Evolutionary conservation across 2,888 invertebrate genomes (phyloP).

Genomic region (Bombyx huttoni): DNA sequence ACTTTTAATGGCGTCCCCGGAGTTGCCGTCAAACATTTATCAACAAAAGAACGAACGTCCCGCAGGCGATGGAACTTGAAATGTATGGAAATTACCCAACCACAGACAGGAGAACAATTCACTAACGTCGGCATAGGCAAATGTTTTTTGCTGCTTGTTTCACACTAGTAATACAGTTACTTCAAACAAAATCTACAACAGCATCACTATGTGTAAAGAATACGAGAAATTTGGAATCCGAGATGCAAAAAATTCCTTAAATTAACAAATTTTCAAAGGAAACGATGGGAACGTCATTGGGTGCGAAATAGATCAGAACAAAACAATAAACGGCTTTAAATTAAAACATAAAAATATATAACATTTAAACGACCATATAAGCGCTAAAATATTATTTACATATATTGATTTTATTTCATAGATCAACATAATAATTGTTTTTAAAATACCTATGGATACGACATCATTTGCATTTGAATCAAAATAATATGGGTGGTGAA

Average conservation of each 20-base stretch:
- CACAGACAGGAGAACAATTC: conserved; percentile 71
- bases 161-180: conserved; percentile 22
- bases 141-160: conserved; percentile 70
- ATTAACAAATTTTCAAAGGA: conserved; percentile 32
- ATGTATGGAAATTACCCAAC: conserved; percentile 73
- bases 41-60: conserved; percentile 73
- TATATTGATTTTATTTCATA: too few species aligned
- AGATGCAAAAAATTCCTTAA: conserved; percentile 16
- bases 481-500: conserved; percentile 64
- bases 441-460: conserved; percentile 59
- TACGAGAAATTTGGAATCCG: neutral
- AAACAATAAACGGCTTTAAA: conserved; percentile 51
- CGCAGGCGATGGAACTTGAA: conserved; percentile 73
- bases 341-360: conserved; percentile 30
- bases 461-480: conserved; percentile 70
- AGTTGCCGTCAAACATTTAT: conserved; percentile 73
- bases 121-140: conserved; percentile 68
- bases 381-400: neutral
- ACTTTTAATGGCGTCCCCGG: conserved; percentile 73
- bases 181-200: neutral
- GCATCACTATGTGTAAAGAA: neutral
- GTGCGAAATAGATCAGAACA: conserved; percentile 53
- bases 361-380: too few species aligned
- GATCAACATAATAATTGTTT: conserved; percentile 50
- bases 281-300: conserved; percentile 35